Evolutionary conservation across 2,113 vertebrate species (phyloP).

Genomic region (Turnix velox): DNA sequence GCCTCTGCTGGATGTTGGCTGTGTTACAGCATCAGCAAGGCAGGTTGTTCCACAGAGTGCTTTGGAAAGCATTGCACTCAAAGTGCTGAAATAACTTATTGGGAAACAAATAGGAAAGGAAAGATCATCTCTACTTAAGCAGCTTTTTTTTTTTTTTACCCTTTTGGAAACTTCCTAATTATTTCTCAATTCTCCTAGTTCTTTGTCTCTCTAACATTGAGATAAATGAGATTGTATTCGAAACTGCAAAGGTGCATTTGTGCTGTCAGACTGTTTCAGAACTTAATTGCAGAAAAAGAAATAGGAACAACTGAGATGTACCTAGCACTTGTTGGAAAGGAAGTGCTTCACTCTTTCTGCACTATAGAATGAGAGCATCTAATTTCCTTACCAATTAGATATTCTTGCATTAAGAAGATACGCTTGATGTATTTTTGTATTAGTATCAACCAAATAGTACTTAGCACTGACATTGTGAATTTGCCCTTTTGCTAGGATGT

Average conservation of each 20-base stretch:
- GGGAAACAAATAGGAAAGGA: neutral
- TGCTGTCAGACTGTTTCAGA: neutral
- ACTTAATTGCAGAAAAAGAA: neutral
- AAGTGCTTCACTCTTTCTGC: neutral
- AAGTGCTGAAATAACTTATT: neutral
- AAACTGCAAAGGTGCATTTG: rapidly evolving
- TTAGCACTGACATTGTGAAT: neutral
- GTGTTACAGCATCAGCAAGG: neutral
- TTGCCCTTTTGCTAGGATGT: neutral
- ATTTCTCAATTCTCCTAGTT: neutral
- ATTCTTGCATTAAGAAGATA: neutral
- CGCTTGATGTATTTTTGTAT: neutral
- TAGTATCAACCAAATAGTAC: neutral
- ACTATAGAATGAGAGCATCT: neutral
- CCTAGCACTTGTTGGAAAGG: neutral
- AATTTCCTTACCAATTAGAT: neutral
- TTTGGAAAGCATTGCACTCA: neutral
- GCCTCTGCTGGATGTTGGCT: neutral
- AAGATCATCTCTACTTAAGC: neutral
- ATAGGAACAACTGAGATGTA: neutral
- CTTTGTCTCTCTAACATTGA: neutral
- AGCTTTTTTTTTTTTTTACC: too few species aligned
- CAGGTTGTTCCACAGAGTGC: neutral
- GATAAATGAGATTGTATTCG: neutral
- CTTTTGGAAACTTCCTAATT: neutral